A percentile compares a stretch with the other conserved stretches of the same genome.
Conservation (phyloP, 2,888 invertebrate species). For the Operophtera brumata region DNA sequence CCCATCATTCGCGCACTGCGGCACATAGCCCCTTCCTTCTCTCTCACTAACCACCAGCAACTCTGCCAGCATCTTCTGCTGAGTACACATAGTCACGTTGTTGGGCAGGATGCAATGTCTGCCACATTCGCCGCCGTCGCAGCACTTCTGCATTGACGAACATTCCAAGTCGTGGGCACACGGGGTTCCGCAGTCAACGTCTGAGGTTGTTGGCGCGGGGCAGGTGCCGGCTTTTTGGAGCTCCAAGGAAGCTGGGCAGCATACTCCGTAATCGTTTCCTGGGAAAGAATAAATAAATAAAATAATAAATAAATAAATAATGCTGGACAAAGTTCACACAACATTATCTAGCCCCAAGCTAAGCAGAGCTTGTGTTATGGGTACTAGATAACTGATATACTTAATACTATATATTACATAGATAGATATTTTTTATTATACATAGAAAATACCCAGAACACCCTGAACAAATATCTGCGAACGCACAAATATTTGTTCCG, state of each 20-base stretch:
- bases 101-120: constrained; percentile 87
- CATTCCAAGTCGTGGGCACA: constrained; percentile 91
- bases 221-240: constrained; percentile 90
- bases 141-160: constrained; percentile 90
- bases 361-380: no score
- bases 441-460: no score
- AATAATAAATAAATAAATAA: no score
- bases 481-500: no score
- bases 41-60: constrained; percentile 88
- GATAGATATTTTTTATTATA: no score
- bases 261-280: constrained; percentile 93
- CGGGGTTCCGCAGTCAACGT: constrained; percentile 81
- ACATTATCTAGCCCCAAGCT: no score
- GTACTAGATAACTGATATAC: no score
- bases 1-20: constrained; percentile 88
- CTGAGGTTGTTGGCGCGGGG: constrained; percentile 75
- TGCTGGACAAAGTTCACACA: no score
- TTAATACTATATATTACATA: no score
- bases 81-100: constrained; percentile 89
- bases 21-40: constrained; percentile 91
- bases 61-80: constrained; percentile 89
- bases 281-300: constrained; percentile 27
- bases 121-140: constrained; percentile 86
- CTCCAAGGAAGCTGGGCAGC: constrained; percentile 89
- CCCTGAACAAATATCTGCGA: no score